Evolutionary conservation across 2,113 vertebrate genomes (phyloP).

Genomic region (Casuarius casuarius): DNA sequence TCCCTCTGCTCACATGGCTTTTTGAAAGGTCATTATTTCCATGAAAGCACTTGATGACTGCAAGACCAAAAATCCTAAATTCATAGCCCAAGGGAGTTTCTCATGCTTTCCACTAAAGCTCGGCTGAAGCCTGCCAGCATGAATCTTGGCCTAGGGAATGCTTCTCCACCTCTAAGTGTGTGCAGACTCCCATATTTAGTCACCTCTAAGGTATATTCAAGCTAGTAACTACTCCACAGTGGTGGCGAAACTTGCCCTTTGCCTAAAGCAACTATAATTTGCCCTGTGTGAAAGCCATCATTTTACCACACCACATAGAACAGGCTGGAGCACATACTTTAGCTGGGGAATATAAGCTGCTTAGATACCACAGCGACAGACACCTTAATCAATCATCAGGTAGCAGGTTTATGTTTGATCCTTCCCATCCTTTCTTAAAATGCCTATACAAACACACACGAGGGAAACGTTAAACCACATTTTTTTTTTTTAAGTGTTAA

Average conservation of each 20-base stretch:
- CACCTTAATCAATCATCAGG: background rate
- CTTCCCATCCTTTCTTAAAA: background rate
- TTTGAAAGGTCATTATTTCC: background rate
- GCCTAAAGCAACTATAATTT: background rate
- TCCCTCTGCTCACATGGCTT: background rate
- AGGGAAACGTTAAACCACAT: background rate
- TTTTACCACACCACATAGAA: fast-evolving
- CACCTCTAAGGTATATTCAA: background rate
- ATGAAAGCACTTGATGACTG: background rate
- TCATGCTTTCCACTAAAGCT: background rate
- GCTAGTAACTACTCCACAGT: background rate
- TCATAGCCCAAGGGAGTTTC: background rate
- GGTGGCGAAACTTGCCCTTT: background rate
- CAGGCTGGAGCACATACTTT: background rate
- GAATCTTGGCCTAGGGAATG: background rate
- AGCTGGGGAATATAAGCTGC: background rate
- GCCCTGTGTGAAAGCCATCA: background rate
- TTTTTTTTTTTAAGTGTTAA: background rate
- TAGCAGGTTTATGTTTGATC: background rate
- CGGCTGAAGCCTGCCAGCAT: background rate
- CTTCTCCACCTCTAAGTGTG: background rate
- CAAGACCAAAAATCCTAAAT: background rate
- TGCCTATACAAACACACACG: fast-evolving
- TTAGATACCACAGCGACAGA: background rate
- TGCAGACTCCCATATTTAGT: background rate